phyloP scores from a whole-genome alignment of 2,797 vertebrate species.

The Microctenopoma stevenorrisi region DNA sequence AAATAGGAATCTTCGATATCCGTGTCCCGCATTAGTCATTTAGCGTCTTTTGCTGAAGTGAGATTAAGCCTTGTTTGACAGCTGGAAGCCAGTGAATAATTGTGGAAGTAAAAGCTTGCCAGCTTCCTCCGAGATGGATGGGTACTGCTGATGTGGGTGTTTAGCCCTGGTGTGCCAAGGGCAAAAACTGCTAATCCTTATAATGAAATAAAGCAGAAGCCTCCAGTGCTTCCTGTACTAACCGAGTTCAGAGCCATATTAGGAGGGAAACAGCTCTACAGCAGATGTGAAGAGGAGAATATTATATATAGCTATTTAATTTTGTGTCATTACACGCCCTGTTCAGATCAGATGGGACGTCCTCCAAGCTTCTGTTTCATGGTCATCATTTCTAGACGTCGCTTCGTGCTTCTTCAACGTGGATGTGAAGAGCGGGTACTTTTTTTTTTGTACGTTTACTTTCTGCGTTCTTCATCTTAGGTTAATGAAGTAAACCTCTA shows the following conservation, averaged over 20 bases:
- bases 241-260: conserved; percentile 20
- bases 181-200: conserved; percentile 61
- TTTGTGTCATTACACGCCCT: conserved; percentile 7
- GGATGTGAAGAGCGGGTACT: not conserved
- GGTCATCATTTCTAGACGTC: not conserved
- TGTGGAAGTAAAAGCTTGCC: conserved; percentile 8
- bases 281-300: not conserved
- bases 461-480: not conserved
- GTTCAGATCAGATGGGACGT: not conserved
- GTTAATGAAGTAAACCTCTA: not conserved
- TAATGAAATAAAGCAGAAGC: conserved; percentile 57
- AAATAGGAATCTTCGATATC: not conserved
- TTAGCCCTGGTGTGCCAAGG: conserved; percentile 32
- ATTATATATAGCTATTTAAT: not conserved
- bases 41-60: conserved; percentile 7
- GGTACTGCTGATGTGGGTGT: conserved; percentile 54
- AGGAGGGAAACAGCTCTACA: conserved; percentile 2
- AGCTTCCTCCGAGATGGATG: conserved; percentile 23
- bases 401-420: not conserved
- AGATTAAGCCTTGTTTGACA: conserved; percentile 30
- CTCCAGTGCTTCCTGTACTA: conserved; percentile 36
- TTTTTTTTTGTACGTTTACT: not conserved
- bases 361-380: conserved; percentile 3
- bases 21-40: conserved; percentile 3
- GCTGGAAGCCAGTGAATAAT: conserved; percentile 11